A percentile compares a stretch with the other conserved stretches of the same genome.
Conservation (phyloP, 2,888 invertebrate genomes). For the Acrocyrtus sp. region DNA sequence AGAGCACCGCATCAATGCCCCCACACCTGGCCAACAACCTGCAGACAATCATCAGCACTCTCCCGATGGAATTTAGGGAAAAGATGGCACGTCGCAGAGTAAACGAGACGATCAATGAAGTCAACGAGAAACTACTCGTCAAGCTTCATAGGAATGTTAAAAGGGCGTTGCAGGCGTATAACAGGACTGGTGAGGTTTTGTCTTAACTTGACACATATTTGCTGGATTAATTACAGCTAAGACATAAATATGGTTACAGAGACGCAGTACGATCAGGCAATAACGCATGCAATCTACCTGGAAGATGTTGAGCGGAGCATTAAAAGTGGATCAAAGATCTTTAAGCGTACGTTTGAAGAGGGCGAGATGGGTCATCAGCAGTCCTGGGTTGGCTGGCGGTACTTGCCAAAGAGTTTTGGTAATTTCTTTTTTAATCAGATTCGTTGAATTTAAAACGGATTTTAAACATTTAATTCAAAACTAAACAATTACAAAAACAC, state of each 20-base stretch:
- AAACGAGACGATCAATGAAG: slow-evolving; percentile 69
- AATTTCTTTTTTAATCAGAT: slow-evolving; percentile 16
- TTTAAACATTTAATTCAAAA: slow-evolving; percentile 12
- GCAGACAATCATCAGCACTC: slow-evolving; percentile 89
- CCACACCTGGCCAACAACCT: slow-evolving; percentile 69
- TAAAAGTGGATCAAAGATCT: slow-evolving; percentile 71
- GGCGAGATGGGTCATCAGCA: no score
- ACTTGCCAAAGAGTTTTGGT: slow-evolving; percentile 26
- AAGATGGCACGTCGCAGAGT: slow-evolving; percentile 74
- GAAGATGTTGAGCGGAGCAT: slow-evolving; percentile 90
- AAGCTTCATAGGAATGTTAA: slow-evolving; percentile 88
- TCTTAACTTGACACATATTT: no score
- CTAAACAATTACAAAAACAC: no score
- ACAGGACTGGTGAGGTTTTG: slow-evolving; percentile 69
- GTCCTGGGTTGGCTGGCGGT: neutral
- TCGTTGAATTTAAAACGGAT: neutral
- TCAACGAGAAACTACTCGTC: slow-evolving; percentile 80
- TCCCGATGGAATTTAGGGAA: slow-evolving; percentile 82
- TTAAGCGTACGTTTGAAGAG: slow-evolving; percentile 75
- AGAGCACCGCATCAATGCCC: slow-evolving; percentile 25
- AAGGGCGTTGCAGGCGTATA: slow-evolving; percentile 68
- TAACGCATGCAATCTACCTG: slow-evolving; percentile 74
- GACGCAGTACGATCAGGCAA: slow-evolving; percentile 90
- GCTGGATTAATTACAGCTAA: no score
- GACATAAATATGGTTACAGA: no score